A percentile compares a stretch with the other conserved stretches of the same genome.
phyloP scores from a whole-genome alignment of 2,797 vertebrate species.

The Orientallactaga sibirica region DNA sequence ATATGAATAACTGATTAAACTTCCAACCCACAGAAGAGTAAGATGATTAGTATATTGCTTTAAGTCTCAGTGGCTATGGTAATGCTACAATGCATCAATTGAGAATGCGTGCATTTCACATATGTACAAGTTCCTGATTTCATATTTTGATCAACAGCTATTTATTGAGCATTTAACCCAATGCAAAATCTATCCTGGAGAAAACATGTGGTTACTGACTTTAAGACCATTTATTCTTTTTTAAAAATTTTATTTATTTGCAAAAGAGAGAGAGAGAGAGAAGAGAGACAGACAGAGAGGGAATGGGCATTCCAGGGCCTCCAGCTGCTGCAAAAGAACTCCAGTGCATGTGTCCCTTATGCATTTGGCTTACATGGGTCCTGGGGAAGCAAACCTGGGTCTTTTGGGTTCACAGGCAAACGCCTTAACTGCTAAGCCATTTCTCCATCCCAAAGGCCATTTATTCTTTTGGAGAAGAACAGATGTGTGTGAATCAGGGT shows the following conservation, averaged over 20 bases:
- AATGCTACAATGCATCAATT: background rate
- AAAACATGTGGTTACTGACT: background rate
- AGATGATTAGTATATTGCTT: background rate
- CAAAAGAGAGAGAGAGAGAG: too few species aligned
- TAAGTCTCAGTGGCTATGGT: background rate
- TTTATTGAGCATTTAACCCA: background rate
- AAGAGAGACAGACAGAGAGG: too few species aligned
- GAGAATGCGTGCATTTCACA: background rate
- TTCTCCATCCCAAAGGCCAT: background rate
- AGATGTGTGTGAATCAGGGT: background rate
- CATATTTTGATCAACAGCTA: conserved; percentile 4
- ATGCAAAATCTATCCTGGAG: background rate
- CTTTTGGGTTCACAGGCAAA: too few species aligned
- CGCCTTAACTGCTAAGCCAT: too few species aligned
- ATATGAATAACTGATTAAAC: background rate
- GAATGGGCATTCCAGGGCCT: too few species aligned
- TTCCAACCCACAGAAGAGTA: accelerated
- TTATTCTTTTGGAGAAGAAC: background rate
- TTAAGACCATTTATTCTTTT: background rate
- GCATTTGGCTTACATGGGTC: too few species aligned
- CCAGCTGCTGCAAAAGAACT: too few species aligned
- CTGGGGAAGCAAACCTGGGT: too few species aligned
- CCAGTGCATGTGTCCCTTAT: too few species aligned
- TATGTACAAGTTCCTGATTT: background rate
- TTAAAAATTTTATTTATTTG: too few species aligned